These are phyloP conservation scores for Caenorhabditis sinica DNA, from an alignment of 2,888 invertebrate species.

Conservation along the genomic window DNA sequence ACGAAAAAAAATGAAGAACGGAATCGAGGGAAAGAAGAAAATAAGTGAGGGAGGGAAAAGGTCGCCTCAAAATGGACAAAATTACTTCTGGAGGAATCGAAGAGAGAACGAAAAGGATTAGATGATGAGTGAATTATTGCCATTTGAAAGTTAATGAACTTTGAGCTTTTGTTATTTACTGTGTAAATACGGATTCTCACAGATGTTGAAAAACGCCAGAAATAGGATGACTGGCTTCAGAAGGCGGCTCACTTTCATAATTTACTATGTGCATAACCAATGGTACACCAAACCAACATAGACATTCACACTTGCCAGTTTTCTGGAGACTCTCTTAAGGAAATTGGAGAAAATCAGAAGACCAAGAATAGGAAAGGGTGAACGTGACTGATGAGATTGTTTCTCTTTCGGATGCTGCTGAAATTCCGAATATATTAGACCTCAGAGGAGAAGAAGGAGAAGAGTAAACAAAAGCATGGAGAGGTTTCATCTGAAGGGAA, in stretches of 20 bases:
- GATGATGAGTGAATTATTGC: neutral
- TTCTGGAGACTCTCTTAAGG: neutral
- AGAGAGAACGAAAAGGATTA: slow-evolving; percentile 12
- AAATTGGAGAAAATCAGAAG: slow-evolving; percentile 48
- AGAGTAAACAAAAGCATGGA: slow-evolving; percentile 29
- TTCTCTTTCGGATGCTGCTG: neutral
- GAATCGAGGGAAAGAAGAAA: neutral
- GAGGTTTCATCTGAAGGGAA: neutral
- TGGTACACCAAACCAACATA: slow-evolving; percentile 16
- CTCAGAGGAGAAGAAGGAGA: slow-evolving; percentile 2
- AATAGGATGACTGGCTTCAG: slow-evolving; percentile 23
- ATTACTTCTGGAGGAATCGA: neutral
- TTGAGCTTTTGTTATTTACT: neutral
- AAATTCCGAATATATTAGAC: slow-evolving; percentile 5
- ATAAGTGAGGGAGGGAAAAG: neutral
- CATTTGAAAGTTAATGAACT: neutral
- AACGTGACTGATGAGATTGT: slow-evolving; percentile 35
- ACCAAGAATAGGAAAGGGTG: slow-evolving; percentile 12
- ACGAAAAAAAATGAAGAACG: slow-evolving; percentile 5
- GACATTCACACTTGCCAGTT: neutral
- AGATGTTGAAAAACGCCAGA: neutral
- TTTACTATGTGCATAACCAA: slow-evolving; percentile 54
- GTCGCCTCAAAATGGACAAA: slow-evolving; percentile 9
- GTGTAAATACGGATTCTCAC: slow-evolving; percentile 5
- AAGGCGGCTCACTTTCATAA: slow-evolving; percentile 33